Base-by-base conservation (phyloP, 2,797 vertebrate genomes). In the Myotis planiceps region DNA sequence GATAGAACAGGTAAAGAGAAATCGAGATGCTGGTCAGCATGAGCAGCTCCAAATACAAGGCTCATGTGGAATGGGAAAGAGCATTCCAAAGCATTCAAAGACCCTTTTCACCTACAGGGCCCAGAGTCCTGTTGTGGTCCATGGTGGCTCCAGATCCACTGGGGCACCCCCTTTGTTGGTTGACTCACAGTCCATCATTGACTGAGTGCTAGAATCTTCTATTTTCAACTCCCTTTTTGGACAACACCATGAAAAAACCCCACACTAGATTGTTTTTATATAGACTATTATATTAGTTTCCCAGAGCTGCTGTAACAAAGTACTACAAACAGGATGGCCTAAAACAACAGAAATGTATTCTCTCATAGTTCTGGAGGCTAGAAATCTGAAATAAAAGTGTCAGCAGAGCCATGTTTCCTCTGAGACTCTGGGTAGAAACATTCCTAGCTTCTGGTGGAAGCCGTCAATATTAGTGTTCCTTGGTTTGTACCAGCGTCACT, bases 1-100 rank as follows among this genome's bases (percentile, higher is more conserved):
- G 16, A 98, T 99, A 66, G 98, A 98, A 37, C 96, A 98, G 98
- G 99, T 99, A 72, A 88, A 76, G 32, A 23, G 71, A 45, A 27
- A 15, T 5, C 0, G 3, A 6, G 65, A 6, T 1, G 9, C 14
- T 12, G 69, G 72, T 13, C 45, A 75, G n/a, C 19, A 0, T 0
- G 27, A 45, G 80, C 19, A 32, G 55, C 15, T 3, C 53, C 45
- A 34, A 63, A 3, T 51, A 6, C 5, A 16, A 39, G 0, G 0
- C 0, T 10, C 2, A 0, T 0, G 0, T 27, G 39, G 29, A 1
- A 51, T 15, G 53, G 65, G 34, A 29, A 21, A 7, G 13, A 12
- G 34, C 0, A 0, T 0, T 3, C 21, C 32, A 14, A 9, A 25
- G 49, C 32, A 25, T 5, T 15, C 74, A 53, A 53, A 21, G 49